Evolutionary conservation across 1,140 invertebrate species (phyloP), one percentile per base, ranked within the genome.

Genomic region (Cherax destructor): DNA sequence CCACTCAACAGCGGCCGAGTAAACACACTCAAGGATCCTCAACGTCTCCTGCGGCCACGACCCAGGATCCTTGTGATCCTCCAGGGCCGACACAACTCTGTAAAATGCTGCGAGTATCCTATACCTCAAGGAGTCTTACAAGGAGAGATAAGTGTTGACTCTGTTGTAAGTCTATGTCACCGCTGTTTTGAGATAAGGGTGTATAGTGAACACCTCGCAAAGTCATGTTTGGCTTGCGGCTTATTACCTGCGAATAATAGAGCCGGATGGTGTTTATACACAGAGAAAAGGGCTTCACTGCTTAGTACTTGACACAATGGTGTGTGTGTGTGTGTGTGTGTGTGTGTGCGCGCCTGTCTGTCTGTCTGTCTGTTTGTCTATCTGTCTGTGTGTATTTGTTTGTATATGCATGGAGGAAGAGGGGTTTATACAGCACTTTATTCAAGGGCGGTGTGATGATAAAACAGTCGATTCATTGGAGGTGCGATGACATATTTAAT

Each of bases 21-120:
- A 80, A 88, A 88, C 78, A 88, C 24, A 81, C 76, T 88, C 86
- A 80, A 88, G 86, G 86, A 88, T 88, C 76, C 86, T 88, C 69
- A 77, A 88, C 77, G 86, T 88, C 86, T 79, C 76, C 59, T 74
- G 77, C 59, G 86, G 78, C 86, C 59, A 80, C 81, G 81, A 83
- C 81, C 81, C 59, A 83, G 81, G 52, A 61, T 16, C 81, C 52
- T 30, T 69, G 61, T 83, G 81, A 83, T 83, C 81, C 61, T 13
- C 49, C 69, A 30, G n/a, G 50, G 6, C 52, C 72, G 50, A 52
- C 50, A 41, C 24, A 24, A 47, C 76, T 56, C 77, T 80, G 86
- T 80, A 88, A 77, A 86, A 86, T 76, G 72, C 83, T 76, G 72
- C 69, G 69, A 86, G 83, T 86, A 86, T 86, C 83, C 69, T 86